A percentile compares a stretch with the other conserved stretches of the same genome.
phyloP scores from a whole-genome alignment of 1,140 invertebrate species.

The Mya arenaria region DNA sequence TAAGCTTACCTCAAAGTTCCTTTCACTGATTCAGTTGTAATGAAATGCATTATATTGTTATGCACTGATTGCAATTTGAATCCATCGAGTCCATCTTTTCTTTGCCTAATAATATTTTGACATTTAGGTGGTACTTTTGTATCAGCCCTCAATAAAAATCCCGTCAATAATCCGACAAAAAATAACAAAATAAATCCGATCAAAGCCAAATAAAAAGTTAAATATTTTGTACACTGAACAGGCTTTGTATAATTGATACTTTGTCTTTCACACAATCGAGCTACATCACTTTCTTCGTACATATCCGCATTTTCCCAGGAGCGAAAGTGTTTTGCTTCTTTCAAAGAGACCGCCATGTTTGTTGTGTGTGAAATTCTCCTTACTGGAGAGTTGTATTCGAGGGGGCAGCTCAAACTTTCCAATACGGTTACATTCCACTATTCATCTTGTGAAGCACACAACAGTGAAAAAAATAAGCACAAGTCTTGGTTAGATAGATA shows the following conservation, averaged over 20 bases:
- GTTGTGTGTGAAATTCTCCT: neutral
- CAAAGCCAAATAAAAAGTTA: constrained; percentile 2
- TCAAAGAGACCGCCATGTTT: constrained; percentile 46
- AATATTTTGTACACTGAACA: constrained; percentile 31
- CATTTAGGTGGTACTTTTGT: neutral
- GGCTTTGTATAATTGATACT: constrained; percentile 21
- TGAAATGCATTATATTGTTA: constrained; percentile 29
- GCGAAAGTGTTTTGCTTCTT: constrained; percentile 23
- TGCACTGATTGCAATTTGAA: constrained; percentile 18
- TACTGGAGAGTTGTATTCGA: constrained; percentile 23
- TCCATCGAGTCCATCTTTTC: constrained; percentile 26
- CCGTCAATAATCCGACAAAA: constrained; percentile 24
- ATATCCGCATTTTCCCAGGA: constrained; percentile 30
- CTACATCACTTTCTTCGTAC: constrained; percentile 24
- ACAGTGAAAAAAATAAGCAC: neutral
- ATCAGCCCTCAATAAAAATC: constrained; percentile 42
- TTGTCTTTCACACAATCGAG: constrained; percentile 4
- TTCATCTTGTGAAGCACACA: neutral
- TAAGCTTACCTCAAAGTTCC: too few relatives aligned
- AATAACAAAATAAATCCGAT: constrained; percentile 31
- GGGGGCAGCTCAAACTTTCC: neutral
- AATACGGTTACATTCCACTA: neutral
- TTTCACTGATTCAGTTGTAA: too few relatives aligned
- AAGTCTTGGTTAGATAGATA: neutral
- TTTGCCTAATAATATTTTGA: neutral